These are phyloP conservation scores for Eupithecia abbreviata DNA, from an alignment of 2,888 invertebrate species.

Conservation along the genomic window DNA sequence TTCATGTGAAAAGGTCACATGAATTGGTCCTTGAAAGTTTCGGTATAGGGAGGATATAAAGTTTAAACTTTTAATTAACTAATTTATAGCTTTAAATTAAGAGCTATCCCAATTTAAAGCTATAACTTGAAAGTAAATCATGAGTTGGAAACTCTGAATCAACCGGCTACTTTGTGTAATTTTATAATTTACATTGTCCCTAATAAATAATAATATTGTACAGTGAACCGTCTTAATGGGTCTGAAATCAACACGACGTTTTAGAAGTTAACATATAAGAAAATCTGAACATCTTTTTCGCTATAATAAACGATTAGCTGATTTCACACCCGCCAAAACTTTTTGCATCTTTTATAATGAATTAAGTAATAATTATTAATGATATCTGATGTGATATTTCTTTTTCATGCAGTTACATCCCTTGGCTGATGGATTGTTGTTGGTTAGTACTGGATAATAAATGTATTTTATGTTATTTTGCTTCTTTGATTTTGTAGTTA, in stretches of 20 bases:
- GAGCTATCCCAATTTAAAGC: not conserved
- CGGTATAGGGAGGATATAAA: not conserved
- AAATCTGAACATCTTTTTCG: not conserved
- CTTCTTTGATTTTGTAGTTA: conserved; percentile 37
- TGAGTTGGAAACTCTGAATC: not conserved
- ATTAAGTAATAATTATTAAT: not conserved
- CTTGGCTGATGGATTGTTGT: conserved; percentile 47
- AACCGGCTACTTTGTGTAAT: not conserved
- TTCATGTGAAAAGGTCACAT: not conserved
- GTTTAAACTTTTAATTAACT: not conserved
- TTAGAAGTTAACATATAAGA: not conserved
- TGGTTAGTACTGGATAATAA: conserved; percentile 60
- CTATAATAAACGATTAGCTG: not conserved
- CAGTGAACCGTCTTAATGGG: not conserved
- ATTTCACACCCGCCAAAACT: not conserved
- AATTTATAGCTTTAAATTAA: not conserved
- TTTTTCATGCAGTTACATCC: conserved; percentile 51
- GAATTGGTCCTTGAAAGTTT: not conserved
- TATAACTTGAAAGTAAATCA: not conserved
- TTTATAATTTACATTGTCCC: not conserved
- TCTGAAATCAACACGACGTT: not conserved
- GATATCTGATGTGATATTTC: conserved; percentile 57
- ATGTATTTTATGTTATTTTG: conserved; percentile 34
- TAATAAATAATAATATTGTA: not conserved
- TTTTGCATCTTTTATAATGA: not conserved